Percentiles rank a stretch among this genome's conserved stretches.
These are phyloP conservation scores for Gortyna flavago DNA, from an alignment of 2,888 invertebrate species.

Conservation along the genomic window DNA sequence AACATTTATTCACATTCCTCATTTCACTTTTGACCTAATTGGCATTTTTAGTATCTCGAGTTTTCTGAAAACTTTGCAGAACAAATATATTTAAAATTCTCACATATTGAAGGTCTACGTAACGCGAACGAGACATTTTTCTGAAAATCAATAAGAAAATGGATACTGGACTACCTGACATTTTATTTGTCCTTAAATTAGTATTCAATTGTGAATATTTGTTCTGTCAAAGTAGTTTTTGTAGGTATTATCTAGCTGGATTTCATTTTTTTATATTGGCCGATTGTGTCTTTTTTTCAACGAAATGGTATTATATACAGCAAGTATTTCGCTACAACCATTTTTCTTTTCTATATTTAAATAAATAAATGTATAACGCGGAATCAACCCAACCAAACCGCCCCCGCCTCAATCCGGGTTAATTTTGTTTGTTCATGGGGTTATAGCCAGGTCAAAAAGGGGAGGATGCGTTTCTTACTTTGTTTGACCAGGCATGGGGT, in stretches of 20 bases:
- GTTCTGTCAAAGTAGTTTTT: conserved; percentile 1
- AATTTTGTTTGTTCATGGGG: no score
- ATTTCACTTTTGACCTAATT: neutral
- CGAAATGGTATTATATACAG: conserved; percentile 3
- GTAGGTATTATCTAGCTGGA: neutral
- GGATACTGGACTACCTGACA: neutral
- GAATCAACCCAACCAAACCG: no score
- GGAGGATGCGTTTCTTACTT: no score
- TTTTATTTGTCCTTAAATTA: conserved; percentile 6
- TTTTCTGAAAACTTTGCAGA: neutral
- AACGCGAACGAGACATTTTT: neutral
- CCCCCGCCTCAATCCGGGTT: no score
- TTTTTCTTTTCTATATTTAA: neutral
- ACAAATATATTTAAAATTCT: neutral
- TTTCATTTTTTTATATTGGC: neutral
- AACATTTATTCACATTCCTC: neutral
- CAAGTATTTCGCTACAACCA: neutral
- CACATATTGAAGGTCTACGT: neutral
- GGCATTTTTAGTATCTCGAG: neutral
- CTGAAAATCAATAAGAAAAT: neutral
- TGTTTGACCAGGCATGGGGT: no score
- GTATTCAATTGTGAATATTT: conserved; percentile 36
- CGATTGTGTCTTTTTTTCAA: no score
- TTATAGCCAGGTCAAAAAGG: no score
- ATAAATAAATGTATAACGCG: neutral